phyloP scores from a whole-genome alignment of 2,888 invertebrate genomes.

The Drosophila acutilabella region DNA sequence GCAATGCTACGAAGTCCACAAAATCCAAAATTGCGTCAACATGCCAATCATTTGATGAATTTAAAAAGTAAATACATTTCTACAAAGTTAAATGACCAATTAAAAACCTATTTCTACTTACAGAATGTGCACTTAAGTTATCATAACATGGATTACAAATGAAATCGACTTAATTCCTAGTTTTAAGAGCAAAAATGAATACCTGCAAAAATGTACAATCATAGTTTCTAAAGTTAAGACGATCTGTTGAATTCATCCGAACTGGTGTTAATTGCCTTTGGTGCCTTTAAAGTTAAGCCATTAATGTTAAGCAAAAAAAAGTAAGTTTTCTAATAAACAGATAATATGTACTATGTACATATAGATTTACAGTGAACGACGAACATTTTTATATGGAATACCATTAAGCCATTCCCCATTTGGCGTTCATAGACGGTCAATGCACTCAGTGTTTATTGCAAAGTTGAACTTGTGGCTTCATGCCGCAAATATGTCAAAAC shows the following conservation, averaged over 20 bases:
- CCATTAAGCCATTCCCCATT: not conserved
- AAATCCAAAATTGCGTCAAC: slow-evolving; percentile 33
- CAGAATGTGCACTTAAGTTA: slow-evolving; percentile 58
- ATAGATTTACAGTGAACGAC: not conserved
- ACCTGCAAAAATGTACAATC: slow-evolving; percentile 31
- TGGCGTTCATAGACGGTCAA: slow-evolving; percentile 36
- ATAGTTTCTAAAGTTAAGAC: slow-evolving; percentile 15
- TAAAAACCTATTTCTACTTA: slow-evolving; percentile 3
- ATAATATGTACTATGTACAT: slow-evolving; percentile 25
- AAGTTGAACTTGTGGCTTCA: slow-evolving; percentile 18
- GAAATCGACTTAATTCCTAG: not conserved
- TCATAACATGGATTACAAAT: slow-evolving; percentile 24
- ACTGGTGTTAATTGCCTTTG: not conserved
- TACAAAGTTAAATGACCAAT: not conserved
- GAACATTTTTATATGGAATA: not conserved
- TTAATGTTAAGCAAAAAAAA: not conserved
- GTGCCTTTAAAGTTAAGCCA: slow-evolving; percentile 9
- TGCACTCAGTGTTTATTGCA: slow-evolving; percentile 33
- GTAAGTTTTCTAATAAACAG: slow-evolving; percentile 11
- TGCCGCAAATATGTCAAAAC: slow-evolving; percentile 54
- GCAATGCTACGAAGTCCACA: slow-evolving; percentile 50
- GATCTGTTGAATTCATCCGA: slow-evolving; percentile 1
- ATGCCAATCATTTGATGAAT: slow-evolving; percentile 56
- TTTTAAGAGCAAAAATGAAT: slow-evolving; percentile 3
- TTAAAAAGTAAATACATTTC: slow-evolving; percentile 54